Evolutionary conservation across 2,113 vertebrate species (phyloP), one percentile per base, ranked within the genome.

Genomic region (Trogon surrucura): DNA sequence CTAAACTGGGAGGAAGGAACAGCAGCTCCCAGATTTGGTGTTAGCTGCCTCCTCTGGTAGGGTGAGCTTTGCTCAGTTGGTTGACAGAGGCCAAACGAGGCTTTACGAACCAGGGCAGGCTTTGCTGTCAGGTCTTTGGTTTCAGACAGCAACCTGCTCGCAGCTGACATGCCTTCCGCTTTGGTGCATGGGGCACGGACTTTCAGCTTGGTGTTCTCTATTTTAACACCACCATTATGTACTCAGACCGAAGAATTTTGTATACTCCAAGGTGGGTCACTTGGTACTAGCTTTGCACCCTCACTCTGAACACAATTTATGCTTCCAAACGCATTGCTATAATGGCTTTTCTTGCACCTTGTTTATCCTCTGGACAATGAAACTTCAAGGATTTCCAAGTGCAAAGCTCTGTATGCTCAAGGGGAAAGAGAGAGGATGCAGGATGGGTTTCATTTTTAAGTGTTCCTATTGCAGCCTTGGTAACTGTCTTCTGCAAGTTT

Each of bases 321-420:
- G 50, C 34, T 57, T 91, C 36, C 57, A 92, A 95, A 92, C 29
- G 27, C 21, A 77, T 53, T 65, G 54, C 47, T 91, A 23, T 18
- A 85, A 71, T 12, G 47, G 38, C 23, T 94, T 85, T 77, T 89
- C 70, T 61, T 80, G 83, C 66, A 92, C 47, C 15, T 58, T n/a
- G 61, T 77, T 92, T 70, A 95, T 80, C 36, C 23, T 71, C 17
- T 21, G 30, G 54, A 95, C 88, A 96, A 95, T 38, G 51, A 75
- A 94, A 87, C 72, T 71, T 88, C 69, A 95, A 88, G 60, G 82
- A 95, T 89, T 91, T 84, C 58, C 77, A 89, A 85, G 56, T 23
- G 38, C 78, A 93, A 93, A 79, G 66, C 70, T 84, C 79, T 80
- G 20, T 74, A 60, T 61, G 26, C 44, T 83, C 69, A 66, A 48